phyloP scores from a whole-genome alignment of 2,797 vertebrate species.

The Myotis planiceps region DNA sequence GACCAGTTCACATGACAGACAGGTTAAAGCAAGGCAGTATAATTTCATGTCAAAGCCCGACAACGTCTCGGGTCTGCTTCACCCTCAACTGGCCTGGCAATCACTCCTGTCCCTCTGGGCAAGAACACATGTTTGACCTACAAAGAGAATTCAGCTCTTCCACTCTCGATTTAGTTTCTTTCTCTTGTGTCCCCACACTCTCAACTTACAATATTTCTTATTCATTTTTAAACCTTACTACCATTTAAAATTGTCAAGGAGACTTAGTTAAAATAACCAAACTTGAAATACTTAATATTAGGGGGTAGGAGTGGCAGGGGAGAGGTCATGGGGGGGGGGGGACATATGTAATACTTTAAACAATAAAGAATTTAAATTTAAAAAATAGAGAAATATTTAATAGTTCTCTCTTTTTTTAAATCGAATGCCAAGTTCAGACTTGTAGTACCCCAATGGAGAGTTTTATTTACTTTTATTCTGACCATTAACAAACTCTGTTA shows the following conservation, averaged over 20 bases:
- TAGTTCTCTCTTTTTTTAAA: background rate
- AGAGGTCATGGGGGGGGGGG: no score
- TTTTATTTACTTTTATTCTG: background rate
- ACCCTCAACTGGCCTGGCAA: constrained; percentile 16
- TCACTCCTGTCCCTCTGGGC: constrained; percentile 54
- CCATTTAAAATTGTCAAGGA: constrained; percentile 34
- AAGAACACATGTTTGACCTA: constrained; percentile 48
- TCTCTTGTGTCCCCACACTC: background rate
- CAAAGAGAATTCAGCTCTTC: background rate
- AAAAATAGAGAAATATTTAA: background rate
- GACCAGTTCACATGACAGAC: constrained; percentile 64
- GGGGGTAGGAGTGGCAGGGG: no score
- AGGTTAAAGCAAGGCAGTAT: constrained; percentile 68
- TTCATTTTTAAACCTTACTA: constrained; percentile 17
- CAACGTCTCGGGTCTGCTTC: constrained; percentile 27
- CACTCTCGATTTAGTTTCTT: background rate
- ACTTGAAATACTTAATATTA: background rate
- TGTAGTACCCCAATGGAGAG: background rate
- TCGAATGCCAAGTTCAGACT: background rate
- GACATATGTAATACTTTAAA: no score
- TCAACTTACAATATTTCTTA: background rate
- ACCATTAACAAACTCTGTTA: background rate
- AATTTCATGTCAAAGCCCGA: constrained; percentile 51
- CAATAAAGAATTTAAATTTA: no score
- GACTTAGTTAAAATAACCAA: constrained; percentile 25